phyloP scores from a whole-genome alignment of 2,797 vertebrate genomes.

The Loris lydekkerianus region DNA sequence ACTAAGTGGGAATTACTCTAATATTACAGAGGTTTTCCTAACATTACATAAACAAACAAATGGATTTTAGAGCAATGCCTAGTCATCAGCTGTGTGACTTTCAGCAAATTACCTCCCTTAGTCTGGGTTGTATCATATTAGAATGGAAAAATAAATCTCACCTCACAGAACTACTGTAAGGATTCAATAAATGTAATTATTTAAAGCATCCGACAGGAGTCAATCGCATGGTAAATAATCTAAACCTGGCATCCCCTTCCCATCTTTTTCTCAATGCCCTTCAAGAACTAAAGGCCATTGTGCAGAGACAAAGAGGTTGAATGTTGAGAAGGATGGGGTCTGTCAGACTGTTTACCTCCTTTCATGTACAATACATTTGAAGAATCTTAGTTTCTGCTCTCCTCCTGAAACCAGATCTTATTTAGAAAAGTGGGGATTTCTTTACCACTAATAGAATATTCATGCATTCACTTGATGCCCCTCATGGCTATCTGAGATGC shows the following conservation, averaged over 20 bases:
- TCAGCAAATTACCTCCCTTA: neutral
- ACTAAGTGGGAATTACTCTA: neutral
- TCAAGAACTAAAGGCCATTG: neutral
- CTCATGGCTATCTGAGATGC: neutral
- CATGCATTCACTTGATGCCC: neutral
- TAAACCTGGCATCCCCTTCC: neutral
- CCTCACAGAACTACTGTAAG: neutral
- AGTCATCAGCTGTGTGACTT: neutral
- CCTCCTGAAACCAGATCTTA: neutral
- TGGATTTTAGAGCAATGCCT: neutral
- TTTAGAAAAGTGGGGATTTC: slow-evolving; percentile 30
- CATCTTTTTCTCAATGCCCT: neutral
- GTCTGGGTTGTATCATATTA: neutral
- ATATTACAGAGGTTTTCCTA: neutral
- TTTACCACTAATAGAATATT: neutral
- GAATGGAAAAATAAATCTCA: slow-evolving; percentile 9
- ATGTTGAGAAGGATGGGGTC: neutral
- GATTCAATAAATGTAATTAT: neutral
- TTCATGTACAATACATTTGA: neutral
- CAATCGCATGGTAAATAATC: neutral
- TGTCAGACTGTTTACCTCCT: neutral
- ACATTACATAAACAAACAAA: neutral
- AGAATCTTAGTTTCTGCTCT: neutral
- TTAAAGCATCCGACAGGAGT: neutral
- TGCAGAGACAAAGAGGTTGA: neutral